Percentiles rank a stretch among this genome's conserved stretches.
These are phyloP conservation scores for Gobio occitaniae DNA, from an alignment of 2,797 vertebrate species.

Conservation along the genomic window DNA sequence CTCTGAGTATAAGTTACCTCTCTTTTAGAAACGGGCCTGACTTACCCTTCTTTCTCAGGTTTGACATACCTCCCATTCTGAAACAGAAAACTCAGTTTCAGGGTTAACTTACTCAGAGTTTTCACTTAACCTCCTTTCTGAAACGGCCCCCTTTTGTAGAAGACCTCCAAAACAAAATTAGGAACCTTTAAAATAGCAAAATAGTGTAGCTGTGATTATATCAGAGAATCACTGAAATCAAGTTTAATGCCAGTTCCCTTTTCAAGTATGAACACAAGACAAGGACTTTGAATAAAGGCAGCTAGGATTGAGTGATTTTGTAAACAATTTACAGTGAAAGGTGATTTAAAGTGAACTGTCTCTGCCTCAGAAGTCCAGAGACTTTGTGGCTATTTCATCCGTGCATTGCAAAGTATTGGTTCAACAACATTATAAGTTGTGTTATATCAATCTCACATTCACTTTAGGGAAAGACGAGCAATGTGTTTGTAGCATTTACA, in stretches of 20 bases:
- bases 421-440: neutral
- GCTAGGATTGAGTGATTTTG: neutral
- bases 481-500: constrained; percentile 50
- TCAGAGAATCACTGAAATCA: neutral
- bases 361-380: neutral
- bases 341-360: neutral
- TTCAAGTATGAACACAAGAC: neutral
- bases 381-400: constrained; percentile 3
- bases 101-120: too few species aligned
- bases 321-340: neutral
- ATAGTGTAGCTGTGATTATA: too few species aligned
- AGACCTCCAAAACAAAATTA: too few species aligned
- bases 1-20: too few species aligned
- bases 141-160: too few species aligned
- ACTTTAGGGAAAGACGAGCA: constrained; percentile 47
- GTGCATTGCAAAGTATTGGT: neutral
- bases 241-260: neutral
- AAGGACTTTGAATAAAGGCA: neutral
- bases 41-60: too few species aligned
- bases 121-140: too few species aligned
- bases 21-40: too few species aligned
- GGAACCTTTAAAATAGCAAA: too few species aligned
- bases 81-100: too few species aligned
- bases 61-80: too few species aligned
- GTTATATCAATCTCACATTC: constrained; percentile 54